These are phyloP conservation scores for Himalopsyche japonica DNA, from an alignment of 2,888 invertebrate species.

Conservation along the genomic window DNA sequence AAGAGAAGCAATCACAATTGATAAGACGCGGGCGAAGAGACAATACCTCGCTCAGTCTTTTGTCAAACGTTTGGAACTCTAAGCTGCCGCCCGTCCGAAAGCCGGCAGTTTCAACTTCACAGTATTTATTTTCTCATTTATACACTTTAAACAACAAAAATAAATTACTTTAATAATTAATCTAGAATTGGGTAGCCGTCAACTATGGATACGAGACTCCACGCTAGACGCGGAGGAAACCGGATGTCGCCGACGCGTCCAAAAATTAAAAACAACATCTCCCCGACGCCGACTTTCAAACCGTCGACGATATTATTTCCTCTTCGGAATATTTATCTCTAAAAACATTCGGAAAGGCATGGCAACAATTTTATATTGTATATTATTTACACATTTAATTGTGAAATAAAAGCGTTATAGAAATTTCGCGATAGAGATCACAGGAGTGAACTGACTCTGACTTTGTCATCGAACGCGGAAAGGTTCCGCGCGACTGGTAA, in stretches of 20 bases:
- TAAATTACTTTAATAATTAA: slow-evolving; percentile 27
- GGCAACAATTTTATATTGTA: slow-evolving; percentile 35
- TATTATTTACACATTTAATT: slow-evolving; percentile 35
- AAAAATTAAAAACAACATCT: background rate
- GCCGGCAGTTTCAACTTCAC: slow-evolving; percentile 5
- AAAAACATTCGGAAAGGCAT: slow-evolving; percentile 36
- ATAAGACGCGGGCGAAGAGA: slow-evolving; percentile 2
- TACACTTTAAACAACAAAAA: slow-evolving; percentile 31
- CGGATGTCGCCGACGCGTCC: background rate
- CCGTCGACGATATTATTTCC: slow-evolving; percentile 12
- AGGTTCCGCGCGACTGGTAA: background rate
- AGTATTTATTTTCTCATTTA: slow-evolving; percentile 21
- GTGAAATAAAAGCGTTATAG: slow-evolving; percentile 23
- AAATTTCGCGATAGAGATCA: slow-evolving; percentile 4
- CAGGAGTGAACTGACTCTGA: background rate
- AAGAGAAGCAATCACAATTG: background rate
- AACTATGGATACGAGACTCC: slow-evolving; percentile 26
- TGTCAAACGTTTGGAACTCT: background rate
- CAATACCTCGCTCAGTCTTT: slow-evolving; percentile 11
- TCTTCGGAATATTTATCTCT: slow-evolving; percentile 14
- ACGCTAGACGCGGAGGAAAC: slow-evolving; percentile 10
- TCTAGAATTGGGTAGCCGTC: slow-evolving; percentile 25
- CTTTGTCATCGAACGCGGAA: background rate
- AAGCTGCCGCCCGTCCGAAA: background rate
- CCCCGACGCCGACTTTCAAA: slow-evolving; percentile 4